Percentiles rank a stretch among this genome's conserved stretches.
Evolutionary conservation across 2,888 invertebrate genomes (phyloP).

Genomic region (Papilio elwesi): DNA sequence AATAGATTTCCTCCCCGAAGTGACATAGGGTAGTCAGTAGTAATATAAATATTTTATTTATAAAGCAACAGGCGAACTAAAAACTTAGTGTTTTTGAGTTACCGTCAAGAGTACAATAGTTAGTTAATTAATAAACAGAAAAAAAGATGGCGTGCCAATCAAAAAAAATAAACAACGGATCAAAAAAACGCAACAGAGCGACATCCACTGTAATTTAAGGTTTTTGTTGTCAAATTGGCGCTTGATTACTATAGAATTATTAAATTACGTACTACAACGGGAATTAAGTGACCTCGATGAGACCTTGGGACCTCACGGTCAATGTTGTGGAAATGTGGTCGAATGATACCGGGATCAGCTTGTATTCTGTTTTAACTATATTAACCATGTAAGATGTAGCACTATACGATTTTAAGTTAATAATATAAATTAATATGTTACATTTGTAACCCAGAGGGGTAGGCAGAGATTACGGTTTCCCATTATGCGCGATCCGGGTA

Average conservation of each 20-base stretch:
- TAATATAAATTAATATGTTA: no score
- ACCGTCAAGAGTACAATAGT: background rate
- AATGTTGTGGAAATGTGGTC: background rate
- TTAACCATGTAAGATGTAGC: background rate
- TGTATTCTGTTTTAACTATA: no score
- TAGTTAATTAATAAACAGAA: background rate
- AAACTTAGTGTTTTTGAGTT: no score
- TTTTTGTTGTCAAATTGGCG: slow-evolving; percentile 40
- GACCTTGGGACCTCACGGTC: slow-evolving; percentile 12
- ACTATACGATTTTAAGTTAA: no score
- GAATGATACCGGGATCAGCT: background rate
- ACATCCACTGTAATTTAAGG: slow-evolving; percentile 38
- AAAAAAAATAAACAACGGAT: background rate
- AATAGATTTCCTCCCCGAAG: no score
- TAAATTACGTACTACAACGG: slow-evolving; percentile 34
- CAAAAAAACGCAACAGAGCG: background rate
- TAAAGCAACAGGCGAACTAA: no score
- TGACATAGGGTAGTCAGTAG: no score
- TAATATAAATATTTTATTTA: no score
- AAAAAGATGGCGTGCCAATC: slow-evolving; percentile 12
- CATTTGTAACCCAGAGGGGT: no score
- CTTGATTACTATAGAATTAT: slow-evolving; percentile 36
- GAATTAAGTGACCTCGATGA: slow-evolving; percentile 23
- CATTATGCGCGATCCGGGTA: no score
- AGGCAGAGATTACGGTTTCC: no score